Evolutionary conservation across 2,113 vertebrate species (phyloP), one percentile per base, ranked within the genome.

Genomic region (Hydrolagus affinis): DNA sequence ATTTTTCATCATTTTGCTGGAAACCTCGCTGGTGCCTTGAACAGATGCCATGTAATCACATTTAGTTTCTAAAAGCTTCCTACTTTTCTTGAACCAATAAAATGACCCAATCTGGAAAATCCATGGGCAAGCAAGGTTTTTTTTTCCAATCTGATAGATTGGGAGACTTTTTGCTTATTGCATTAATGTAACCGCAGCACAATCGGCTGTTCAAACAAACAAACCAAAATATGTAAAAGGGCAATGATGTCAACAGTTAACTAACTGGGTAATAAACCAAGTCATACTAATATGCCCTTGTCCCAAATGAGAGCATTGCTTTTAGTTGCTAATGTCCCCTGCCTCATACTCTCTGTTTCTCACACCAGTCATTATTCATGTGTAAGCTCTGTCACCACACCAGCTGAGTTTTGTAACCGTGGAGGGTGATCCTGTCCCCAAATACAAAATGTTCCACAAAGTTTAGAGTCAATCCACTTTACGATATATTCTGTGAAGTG

Each of bases 31-130:
- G 15, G 23, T 59, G 78, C 66, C 62, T 78, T 30, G 14, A 66
- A 32, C 11, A 83, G 60, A 25, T 66, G 78, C 60, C 25, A 83
- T 66, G 7, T 83, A 83, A 66, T 83, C 23, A 83, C 62, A 83
- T 83, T 68, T 66, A 64, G 28, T 68, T 64, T 44, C n/a, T 66
- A 83, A 83, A 83, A 83, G 62, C 78, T 83, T 66, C 78, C 60
- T n/a, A 64, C 11, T 80, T 78, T 75, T 9, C 56, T 80, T 32
- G 1, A 15, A 83, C 60, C 44, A 83, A 80, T 64, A 57, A 64
- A 66, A 83, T 56, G 11, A 25, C 64, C 30, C 62, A 10, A 83
- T 66, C 78, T 66, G 12, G 64, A 66, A 83, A n/a, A 30, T 30
- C 32, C 25, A 25, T 28, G 32, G 78, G 30, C 64, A 66, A 80